Evolutionary conservation across 2,797 vertebrate species (phyloP).

Genomic region (Crenuchus spilurus): DNA sequence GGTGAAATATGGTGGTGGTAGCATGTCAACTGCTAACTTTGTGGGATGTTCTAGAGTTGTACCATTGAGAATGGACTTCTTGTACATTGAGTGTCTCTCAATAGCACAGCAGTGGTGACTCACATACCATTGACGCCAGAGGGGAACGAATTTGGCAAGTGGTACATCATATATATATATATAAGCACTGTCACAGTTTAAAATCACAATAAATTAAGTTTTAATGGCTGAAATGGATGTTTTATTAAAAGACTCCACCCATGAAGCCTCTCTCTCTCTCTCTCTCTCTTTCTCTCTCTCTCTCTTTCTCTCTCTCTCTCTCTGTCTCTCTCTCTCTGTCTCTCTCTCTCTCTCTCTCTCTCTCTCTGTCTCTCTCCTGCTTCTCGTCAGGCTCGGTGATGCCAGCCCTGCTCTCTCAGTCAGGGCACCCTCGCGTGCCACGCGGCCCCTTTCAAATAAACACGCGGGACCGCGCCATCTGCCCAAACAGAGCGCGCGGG

Average conservation of each 20-base stretch:
- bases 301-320: not conserved
- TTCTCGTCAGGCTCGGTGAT: slow-evolving; percentile 55
- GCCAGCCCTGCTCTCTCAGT: slow-evolving; percentile 2
- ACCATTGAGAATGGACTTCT: too few relatives aligned
- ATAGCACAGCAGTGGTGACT: too few relatives aligned
- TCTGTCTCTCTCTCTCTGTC: not conserved
- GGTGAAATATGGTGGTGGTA: too few relatives aligned
- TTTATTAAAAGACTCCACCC: slow-evolving; percentile 48
- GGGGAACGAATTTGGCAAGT: too few relatives aligned
- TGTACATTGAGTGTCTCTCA: too few relatives aligned
- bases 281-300: too few relatives aligned
- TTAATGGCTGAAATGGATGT: slow-evolving; percentile 24
- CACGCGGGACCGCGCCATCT: slow-evolving; percentile 60
- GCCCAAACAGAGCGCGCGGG: slow-evolving; percentile 57
- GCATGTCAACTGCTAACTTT: too few relatives aligned
- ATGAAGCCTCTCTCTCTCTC: slow-evolving; percentile 30
- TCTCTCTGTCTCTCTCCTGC: slow-evolving; percentile 44
- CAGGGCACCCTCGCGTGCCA: slow-evolving; percentile 45
- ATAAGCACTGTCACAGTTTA: slow-evolving; percentile 38
- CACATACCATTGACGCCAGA: too few relatives aligned
- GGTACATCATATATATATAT: not conserved
- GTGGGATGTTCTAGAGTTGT: too few relatives aligned
- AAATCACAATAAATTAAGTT: slow-evolving; percentile 28
- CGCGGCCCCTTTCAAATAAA: slow-evolving; percentile 67
- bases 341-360: not conserved